Percentiles rank a stretch among this genome's conserved stretches.
Evolutionary conservation across 2,888 invertebrate species (phyloP).

Genomic region (Mantis religiosa): DNA sequence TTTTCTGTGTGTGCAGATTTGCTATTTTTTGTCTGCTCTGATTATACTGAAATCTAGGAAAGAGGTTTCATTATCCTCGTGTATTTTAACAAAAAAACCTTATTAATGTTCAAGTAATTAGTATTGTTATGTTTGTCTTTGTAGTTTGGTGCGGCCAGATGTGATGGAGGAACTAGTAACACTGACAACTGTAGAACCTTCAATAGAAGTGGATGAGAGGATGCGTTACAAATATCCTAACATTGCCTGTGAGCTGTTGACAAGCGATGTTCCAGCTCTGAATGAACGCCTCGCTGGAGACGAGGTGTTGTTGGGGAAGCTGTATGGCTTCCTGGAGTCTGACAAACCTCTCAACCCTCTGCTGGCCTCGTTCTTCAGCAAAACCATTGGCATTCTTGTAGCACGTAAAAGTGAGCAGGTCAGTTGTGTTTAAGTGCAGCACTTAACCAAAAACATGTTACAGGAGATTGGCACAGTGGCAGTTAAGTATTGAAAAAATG

Average conservation of each 20-base stretch:
- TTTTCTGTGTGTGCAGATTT: too few species aligned
- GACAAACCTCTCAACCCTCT: constrained; percentile 88
- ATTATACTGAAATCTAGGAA: too few species aligned
- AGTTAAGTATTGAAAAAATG: too few species aligned
- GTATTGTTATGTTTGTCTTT: background rate
- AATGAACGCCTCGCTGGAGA: constrained; percentile 82
- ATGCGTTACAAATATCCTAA: constrained; percentile 85
- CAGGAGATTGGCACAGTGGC: too few species aligned
- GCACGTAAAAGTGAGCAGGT: constrained; percentile 83
- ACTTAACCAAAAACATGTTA: too few species aligned
- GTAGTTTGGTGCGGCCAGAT: constrained; percentile 78
- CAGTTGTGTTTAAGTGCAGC: constrained; percentile 37
- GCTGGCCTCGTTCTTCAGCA: constrained; percentile 92
- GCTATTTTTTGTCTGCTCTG: too few species aligned
- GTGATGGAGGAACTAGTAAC: constrained; percentile 82
- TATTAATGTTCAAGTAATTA: too few species aligned
- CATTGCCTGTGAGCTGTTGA: constrained; percentile 90
- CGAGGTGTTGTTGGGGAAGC: constrained; percentile 70
- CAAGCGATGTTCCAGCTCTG: constrained; percentile 79
- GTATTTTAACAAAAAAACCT: too few species aligned
- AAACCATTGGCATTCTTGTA: constrained; percentile 86
- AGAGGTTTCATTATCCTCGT: too few species aligned
- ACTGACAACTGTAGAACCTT: constrained; percentile 82
- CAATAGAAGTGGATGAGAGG: constrained; percentile 70
- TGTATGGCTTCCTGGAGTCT: constrained; percentile 84